These are phyloP conservation scores for Fragum whitleyi DNA, from an alignment of 2,888 invertebrate species.

Conservation along the genomic window DNA sequence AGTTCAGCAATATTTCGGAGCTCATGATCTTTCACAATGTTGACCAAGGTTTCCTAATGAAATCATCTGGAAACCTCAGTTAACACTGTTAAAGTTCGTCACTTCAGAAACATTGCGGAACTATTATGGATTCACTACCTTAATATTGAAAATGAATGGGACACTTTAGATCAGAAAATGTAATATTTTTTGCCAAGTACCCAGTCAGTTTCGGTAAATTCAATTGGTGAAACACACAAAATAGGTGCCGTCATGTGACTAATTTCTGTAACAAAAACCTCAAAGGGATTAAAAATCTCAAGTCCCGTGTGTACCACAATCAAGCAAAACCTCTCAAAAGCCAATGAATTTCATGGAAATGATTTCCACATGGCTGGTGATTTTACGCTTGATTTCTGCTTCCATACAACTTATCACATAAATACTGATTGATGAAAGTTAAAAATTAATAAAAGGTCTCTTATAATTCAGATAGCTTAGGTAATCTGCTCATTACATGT, in stretches of 20 bases:
- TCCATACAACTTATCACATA: slow-evolving; percentile 23
- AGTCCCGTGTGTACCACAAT: slow-evolving; percentile 19
- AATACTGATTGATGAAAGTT: slow-evolving; percentile 24
- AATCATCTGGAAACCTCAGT: too few relatives aligned
- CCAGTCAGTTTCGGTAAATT: neutral
- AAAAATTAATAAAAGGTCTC: slow-evolving; percentile 25
- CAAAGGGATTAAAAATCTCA: slow-evolving; percentile 28
- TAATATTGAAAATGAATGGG: too few relatives aligned
- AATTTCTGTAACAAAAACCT: slow-evolving; percentile 23
- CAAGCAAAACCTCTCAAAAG: slow-evolving; percentile 11
- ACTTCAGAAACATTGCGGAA: too few relatives aligned
- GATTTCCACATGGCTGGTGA: slow-evolving; percentile 19
- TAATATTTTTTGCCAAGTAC: neutral
- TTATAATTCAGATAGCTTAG: slow-evolving; percentile 11
- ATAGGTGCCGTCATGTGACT: slow-evolving; percentile 10
- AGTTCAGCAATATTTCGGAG: too few relatives aligned
- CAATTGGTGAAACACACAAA: slow-evolving; percentile 7
- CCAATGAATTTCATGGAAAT: slow-evolving; percentile 21
- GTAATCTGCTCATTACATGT: slow-evolving; percentile 21
- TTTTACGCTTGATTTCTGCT: slow-evolving; percentile 17
- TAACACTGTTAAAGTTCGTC: too few relatives aligned
- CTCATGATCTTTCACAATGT: too few relatives aligned
- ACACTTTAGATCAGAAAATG: too few relatives aligned
- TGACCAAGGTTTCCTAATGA: too few relatives aligned
- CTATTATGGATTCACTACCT: too few relatives aligned